Percentiles rank a stretch among this genome's conserved stretches.
Conservation (phyloP, 2,113 vertebrate genomes). For the Thamnaconus septentrionalis region DNA sequence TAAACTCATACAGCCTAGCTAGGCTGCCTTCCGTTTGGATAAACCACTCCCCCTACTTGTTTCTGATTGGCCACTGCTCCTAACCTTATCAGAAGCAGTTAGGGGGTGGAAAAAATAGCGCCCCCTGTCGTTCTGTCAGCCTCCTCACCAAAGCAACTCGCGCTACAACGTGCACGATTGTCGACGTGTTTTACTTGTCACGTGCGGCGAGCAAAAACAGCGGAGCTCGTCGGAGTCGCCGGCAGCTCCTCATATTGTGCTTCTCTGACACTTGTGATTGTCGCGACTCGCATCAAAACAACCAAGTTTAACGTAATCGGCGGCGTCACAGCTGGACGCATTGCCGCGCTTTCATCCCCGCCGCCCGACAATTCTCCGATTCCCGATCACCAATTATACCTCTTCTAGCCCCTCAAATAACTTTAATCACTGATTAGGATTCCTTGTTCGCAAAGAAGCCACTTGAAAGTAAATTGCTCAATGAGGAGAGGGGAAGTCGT, state of each 20-base stretch:
- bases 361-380: conserved; percentile 81
- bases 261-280: background rate
- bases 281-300: conserved; percentile 38
- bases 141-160: too few species aligned
- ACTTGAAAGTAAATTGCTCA: conserved; percentile 94
- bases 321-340: conserved; percentile 55
- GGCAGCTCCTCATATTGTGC: background rate
- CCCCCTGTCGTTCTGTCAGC: too few species aligned
- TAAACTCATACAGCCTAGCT: too few species aligned
- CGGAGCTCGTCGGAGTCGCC: too few species aligned
- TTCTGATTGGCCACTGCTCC: too few species aligned
- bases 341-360: conserved; percentile 62
- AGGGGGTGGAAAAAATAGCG: too few species aligned
- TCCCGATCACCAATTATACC: conserved; percentile 91
- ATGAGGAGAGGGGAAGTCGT: conserved; percentile 93
- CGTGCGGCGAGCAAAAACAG: too few species aligned
- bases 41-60: too few species aligned
- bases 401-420: conserved; percentile 88
- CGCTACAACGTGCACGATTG: too few species aligned
- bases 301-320: conserved; percentile 50
- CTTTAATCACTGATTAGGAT: conserved; percentile 96
- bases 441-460: conserved; percentile 87
- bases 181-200: too few species aligned
- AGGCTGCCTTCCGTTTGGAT: too few species aligned
- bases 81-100: too few species aligned